Evolutionary conservation across 2,888 invertebrate species (phyloP), one percentile per base, ranked within the genome.

Genomic region (Nymphalis polychloros): DNA sequence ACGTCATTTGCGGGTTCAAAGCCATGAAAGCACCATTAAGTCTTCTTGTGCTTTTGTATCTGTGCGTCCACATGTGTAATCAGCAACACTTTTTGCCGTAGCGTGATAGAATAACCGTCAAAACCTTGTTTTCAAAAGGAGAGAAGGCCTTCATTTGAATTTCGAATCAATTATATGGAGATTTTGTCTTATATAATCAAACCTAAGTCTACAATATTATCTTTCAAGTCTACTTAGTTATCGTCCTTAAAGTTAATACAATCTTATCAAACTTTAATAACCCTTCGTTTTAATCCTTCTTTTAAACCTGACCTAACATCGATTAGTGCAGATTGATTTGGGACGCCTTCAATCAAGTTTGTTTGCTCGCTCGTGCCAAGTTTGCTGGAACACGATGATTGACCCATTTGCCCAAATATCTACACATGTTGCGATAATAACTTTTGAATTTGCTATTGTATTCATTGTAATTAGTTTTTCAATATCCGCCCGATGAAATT

Each of bases 311-410:
- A 49, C 19, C 49, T 49, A 69, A 70, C 70, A 62, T 76, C 81
- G 80, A 83, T 83, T 83, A 83, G 53, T 64, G 20, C 27, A 75
- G 83, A 77, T 81, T 84, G 84, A 88, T 89, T 84, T 86, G 83
- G 82, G 81, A 79, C 81, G 84, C 84, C 84, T 87, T 85, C 85
- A 86, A 88, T 88, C 87, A 85, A 87, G 86, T 85, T 85, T 89
- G 88, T 89, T 89, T 87, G 85, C 80, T 67, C 75, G 76, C 72
- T 76, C 76, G 80, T 82, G 86, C 86, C 83, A 85, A 87, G 84
- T 86, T 86, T 83, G 79, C 78, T 63, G 60, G 63, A 63, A 70
- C 68, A 63, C 63, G 62, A 63, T 70, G 81, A 83, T 83, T 84
- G 85, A 84, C 85, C 85, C 79, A 86, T 82, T 84, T 86, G 75